Conservation (phyloP, 2,888 invertebrate genomes). For the Rotaria magnacalcarata region DNA sequence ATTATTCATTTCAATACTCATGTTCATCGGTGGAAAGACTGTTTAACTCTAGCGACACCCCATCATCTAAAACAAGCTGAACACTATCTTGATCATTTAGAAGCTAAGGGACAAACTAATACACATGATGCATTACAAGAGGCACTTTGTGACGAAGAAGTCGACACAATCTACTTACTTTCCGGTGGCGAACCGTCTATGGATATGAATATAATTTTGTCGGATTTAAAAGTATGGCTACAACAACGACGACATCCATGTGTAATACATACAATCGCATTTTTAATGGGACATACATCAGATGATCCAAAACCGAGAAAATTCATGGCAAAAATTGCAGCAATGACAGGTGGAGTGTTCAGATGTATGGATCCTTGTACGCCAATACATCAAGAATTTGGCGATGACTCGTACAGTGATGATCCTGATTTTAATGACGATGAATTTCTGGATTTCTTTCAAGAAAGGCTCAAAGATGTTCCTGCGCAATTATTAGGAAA, state of each 20-base stretch:
- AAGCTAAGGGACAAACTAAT: background rate
- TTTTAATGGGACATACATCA: background rate
- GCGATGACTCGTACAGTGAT: background rate
- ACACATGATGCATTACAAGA: background rate
- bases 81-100: slow-evolving; percentile 6
- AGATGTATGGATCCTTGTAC: slow-evolving; percentile 5
- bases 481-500: background rate
- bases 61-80: slow-evolving; percentile 1
- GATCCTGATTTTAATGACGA: slow-evolving; percentile 3
- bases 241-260: background rate
- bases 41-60: background rate
- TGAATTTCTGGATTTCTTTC: background rate
- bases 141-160: background rate
- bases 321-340: background rate
- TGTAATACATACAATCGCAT: background rate
- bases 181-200: background rate
- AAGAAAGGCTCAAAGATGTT: background rate
- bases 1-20: background rate
- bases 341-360: background rate
- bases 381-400: background rate
- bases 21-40: background rate
- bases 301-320: slow-evolving; percentile 6
- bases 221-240: background rate
- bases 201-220: background rate
- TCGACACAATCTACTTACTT: background rate